Conservation (phyloP, 2,888 invertebrate species). For the Pachycephus smyrnensis region DNA sequence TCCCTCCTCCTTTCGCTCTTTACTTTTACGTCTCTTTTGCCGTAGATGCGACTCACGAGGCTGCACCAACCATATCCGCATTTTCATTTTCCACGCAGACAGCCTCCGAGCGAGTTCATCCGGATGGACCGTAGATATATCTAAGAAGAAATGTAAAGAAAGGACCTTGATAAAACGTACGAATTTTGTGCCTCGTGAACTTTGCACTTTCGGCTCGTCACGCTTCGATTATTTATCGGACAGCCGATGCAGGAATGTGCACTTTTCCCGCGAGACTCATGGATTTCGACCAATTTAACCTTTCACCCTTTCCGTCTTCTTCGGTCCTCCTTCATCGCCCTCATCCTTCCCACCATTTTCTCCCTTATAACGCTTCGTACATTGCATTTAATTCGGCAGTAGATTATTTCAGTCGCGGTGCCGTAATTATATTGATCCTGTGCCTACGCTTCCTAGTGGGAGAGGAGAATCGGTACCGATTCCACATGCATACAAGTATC, state of each 20-base stretch:
- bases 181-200: not conserved
- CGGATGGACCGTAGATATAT: not conserved
- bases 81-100: not conserved
- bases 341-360: constrained; percentile 11
- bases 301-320: not conserved
- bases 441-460: not conserved
- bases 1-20: not conserved
- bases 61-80: not conserved
- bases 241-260: not conserved
- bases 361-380: not conserved
- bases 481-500: not conserved
- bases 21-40: not conserved
- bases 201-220: not conserved
- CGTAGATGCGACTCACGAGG: not conserved
- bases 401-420: not conserved
- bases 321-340: not conserved
- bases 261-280: not conserved
- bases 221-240: not conserved
- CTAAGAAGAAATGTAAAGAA: not conserved
- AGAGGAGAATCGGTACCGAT: too few species aligned
- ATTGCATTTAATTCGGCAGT: not conserved
- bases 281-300: constrained; percentile 2
- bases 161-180: not conserved
- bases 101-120: not conserved
- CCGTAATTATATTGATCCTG: not conserved